Base-by-base conservation (phyloP, 2,797 vertebrate species). In the Ambastaia sidthimunki region DNA sequence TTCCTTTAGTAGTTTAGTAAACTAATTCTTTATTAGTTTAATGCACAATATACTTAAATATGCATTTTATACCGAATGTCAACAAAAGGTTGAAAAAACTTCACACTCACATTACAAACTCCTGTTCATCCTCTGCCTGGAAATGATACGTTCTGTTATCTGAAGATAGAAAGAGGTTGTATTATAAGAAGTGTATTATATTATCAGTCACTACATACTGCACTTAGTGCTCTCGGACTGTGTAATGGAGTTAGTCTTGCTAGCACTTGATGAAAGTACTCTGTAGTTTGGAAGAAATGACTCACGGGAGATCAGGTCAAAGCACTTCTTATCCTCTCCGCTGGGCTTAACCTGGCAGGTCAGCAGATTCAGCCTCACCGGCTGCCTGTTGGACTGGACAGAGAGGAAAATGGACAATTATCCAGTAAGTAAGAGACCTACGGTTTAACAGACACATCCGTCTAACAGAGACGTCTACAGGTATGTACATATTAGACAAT, bases 81-180 rank as follows among this genome's bases (percentile, higher is more conserved):
- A 37, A 37, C 34, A 37, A 52, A 16, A 52, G 48, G 48, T 2
- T 4, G 23, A 60, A 41, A 41, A 41, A 69, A 23, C 54, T 47
- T 63, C 71, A 73, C 55, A 91, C 95, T 95, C 94, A 96, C 95
- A 94, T 95, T 62, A 96, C 90, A 15, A 95, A 96, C 85, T 96
- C 95, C 86, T 96, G 95, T 67, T 96, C 95, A 77, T 96, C 95
- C 83, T 96, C 95, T 74, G 95, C 95, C 88, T 96, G 95, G 77
- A 96, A 96, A 89, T 96, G 95, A 85, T 96, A 96, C 0, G 95
- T 96, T 86, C 95, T 94, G 84, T 96, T 96, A 91, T 96, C 95
- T 96, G 89, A 71, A 47, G 60, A 37, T 11, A 63, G 62, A 81
- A 50, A 73, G 60, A 73, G 23, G 65, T 9, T 34, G 44, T n/a